These are phyloP conservation scores for Drosophila serrata DNA, from an alignment of 1,140 invertebrate genomes.

Conservation along the genomic window DNA sequence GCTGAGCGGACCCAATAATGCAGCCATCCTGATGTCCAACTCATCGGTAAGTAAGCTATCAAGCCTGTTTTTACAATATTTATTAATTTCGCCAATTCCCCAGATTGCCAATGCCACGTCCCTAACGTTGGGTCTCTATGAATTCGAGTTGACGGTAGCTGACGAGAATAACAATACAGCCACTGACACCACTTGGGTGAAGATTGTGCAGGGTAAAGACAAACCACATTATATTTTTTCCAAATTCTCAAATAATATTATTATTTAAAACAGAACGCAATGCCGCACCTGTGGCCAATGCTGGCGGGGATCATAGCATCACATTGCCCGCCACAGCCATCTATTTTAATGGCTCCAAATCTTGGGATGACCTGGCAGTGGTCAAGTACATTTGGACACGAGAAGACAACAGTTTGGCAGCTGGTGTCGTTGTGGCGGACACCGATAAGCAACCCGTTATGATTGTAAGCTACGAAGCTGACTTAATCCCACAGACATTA, in stretches of 20 bases:
- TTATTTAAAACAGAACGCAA: slow-evolving; percentile 90
- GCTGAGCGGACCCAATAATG: slow-evolving; percentile 88
- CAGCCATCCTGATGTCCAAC: slow-evolving; percentile 85
- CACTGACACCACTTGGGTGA: slow-evolving; percentile 90
- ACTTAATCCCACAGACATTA: neutral
- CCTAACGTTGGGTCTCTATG: slow-evolving; percentile 94
- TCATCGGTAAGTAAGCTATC: slow-evolving; percentile 80
- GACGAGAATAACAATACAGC: slow-evolving; percentile 94
- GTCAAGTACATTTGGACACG: slow-evolving; percentile 94
- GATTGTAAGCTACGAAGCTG: slow-evolving; percentile 87
- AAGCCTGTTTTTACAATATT: too few species aligned
- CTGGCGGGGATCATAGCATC: slow-evolving; percentile 93
- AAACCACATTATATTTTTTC: too few species aligned
- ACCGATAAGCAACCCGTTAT: slow-evolving; percentile 91
- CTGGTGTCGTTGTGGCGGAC: slow-evolving; percentile 91
- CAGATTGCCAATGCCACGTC: slow-evolving; percentile 90
- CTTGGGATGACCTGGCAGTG: slow-evolving; percentile 95
- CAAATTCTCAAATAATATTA: neutral
- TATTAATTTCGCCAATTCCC: slow-evolving; percentile 11
- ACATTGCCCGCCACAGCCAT: slow-evolving; percentile 91
- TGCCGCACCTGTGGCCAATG: slow-evolving; percentile 94
- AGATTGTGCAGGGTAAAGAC: slow-evolving; percentile 94
- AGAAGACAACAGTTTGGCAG: slow-evolving; percentile 92
- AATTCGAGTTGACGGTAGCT: slow-evolving; percentile 93
- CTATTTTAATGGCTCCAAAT: slow-evolving; percentile 93